Conservation (phyloP, 1,140 invertebrate species). For the Eubasilissa regina region DNA sequence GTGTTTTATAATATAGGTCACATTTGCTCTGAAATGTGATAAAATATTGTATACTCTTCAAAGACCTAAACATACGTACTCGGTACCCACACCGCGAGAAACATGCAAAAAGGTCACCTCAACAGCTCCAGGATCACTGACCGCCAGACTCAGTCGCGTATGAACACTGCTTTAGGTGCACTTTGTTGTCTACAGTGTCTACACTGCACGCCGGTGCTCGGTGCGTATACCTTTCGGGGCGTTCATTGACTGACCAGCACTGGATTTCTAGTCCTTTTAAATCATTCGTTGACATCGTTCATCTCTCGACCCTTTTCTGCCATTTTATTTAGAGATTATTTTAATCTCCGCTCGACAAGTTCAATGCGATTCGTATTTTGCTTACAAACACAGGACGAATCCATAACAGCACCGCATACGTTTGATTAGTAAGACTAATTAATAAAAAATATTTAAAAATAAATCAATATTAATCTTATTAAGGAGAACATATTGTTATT, state of each 20-base stretch:
- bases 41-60: not conserved
- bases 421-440: too few relatives aligned
- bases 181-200: constrained; percentile 26
- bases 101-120: constrained; percentile 35
- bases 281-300: not conserved
- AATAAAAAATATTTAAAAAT: too few relatives aligned
- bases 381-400: too few relatives aligned
- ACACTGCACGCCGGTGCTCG: not conserved
- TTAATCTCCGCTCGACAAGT: too few relatives aligned
- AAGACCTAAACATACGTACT: not conserved
- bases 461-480: too few relatives aligned
- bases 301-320: too few relatives aligned
- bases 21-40: not conserved
- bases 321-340: too few relatives aligned
- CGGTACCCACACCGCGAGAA: constrained; percentile 23
- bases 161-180: constrained; percentile 23
- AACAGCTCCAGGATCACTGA: constrained; percentile 32
- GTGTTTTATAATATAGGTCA: not conserved
- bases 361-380: too few relatives aligned
- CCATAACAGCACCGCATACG: too few relatives aligned
- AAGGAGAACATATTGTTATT: too few relatives aligned
- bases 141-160: constrained; percentile 22
- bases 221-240: constrained; percentile 15
- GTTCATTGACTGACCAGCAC: constrained; percentile 19
- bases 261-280: not conserved